Evolutionary conservation across 2,797 vertebrate genomes (phyloP), one percentile per base, ranked within the genome.

Genomic region (Hemitrygon akajei): DNA sequence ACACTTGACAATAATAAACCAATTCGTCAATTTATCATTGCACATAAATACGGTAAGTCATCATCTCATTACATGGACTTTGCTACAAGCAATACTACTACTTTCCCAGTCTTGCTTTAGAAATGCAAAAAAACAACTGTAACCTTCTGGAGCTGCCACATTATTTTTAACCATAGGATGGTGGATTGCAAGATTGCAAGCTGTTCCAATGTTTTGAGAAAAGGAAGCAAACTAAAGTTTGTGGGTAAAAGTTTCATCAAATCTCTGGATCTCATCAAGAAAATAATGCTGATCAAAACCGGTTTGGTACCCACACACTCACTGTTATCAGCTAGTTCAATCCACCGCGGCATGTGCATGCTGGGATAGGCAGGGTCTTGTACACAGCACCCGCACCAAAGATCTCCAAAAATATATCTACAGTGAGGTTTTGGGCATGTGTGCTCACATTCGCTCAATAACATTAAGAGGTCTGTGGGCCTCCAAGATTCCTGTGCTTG

Each of bases 231-330:
- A 22, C 60, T 69, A 27, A 37, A 69, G 86, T n/a, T 69, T 89
- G 86, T 37, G 86, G 86, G 30, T 89, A 34, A 66, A 89, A 2
- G n/a, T 22, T 20, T 1, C 56, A 34, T 89, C 86, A n/a, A 89
- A 89, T 89, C 86, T 89, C 86, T 22, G n/a, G 60, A 69, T 69
- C n/a, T 89, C 16, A 89, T 89, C 86, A 69, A 63, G 16, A 89
- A 22, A 89, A 89, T 66, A 34, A 37, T 3, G 7, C 22, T n/a
- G 18, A 89, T 66, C 63, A 20, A 89, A 89, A 66, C 34, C 7
- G n/a, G 7, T 10, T 89, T 89, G 60, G 37, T 89, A 63, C 60
- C 86, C 86, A 89, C 86, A 69, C 12, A 69, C 86, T 69, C 86
- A 89, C 69, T 6, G 18, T 66, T 89, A 89, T 89, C 86, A 2